Evolutionary conservation across 37 sponge, comb jelly and placozoan species (phyloP), one percentile per base, ranked within the genome.

Genomic region (Oopsacas minuta): DNA sequence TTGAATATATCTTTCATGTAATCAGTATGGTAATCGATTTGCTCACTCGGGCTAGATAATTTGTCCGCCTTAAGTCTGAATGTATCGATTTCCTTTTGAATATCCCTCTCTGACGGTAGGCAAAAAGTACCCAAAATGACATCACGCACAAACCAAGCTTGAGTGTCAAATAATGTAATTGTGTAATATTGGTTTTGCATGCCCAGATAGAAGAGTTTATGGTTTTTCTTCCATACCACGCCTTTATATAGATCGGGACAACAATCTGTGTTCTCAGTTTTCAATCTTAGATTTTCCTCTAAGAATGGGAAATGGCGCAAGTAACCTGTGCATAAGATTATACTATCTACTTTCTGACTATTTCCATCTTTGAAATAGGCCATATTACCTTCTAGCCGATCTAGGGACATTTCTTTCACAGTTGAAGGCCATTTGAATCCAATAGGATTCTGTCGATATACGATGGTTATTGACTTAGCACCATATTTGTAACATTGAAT

Each of bases 261-360:
- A 15, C 32, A 49, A 22, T 83, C 37, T 34, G 37, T 81, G 85
- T 86, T 89, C 23, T 22, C 0, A 12, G 81, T 52, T 52, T 86
- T 39, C 42, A 89, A 83, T 10, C 49, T 36, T 39, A 86, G 37
- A 0, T 83, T 81, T 0, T 83, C 84, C 37, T 69, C 84, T 82
- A 89, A 61, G 82, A 89, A 89, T 17, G 89, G 89, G 38, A 89
- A 86, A 81, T 86, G 37, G 82, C 42, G 81, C 81, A 25, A 36
- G 52, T 89, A 89, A 23, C 89, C 89, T 20, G 89, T 89, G 84
- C 86, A 86, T 15, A 86, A 84, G n/a, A 89, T 89, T 35, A 89
- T 75, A 0, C 84, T 86, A 83, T 89, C 89, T 0, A 46, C 82
- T 1, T 89, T 84, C 23, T 23, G 61, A 0, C 10, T 5, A 22